Evolutionary conservation across 2,888 invertebrate genomes (phyloP).

Genomic region (Ceratothoa steindachneri): DNA sequence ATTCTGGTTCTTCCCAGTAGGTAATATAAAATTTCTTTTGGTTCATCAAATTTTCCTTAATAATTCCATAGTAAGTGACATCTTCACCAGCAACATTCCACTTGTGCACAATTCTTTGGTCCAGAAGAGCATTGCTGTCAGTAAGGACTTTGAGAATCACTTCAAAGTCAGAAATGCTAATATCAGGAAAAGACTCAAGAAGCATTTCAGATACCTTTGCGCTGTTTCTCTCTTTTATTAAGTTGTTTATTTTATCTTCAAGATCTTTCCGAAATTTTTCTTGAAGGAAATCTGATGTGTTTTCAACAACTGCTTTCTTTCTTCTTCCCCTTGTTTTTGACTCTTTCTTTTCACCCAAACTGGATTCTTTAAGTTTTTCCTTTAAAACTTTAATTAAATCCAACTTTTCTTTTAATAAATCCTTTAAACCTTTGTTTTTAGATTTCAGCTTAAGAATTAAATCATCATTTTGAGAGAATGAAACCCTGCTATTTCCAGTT

Average conservation of each 20-base stretch:
- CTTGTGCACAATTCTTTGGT: constrained; percentile 1
- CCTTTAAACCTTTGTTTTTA: not conserved
- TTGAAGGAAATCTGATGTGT: not conserved
- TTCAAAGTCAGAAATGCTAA: constrained; percentile 2
- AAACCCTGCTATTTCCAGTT: not conserved
- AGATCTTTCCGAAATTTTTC: constrained; percentile 11
- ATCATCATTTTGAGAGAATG: not conserved
- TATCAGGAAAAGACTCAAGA: constrained; percentile 5
- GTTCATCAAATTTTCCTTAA: constrained; percentile 1
- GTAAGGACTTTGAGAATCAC: constrained; percentile 8
- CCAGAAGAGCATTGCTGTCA: constrained; percentile 1
- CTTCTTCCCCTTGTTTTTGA: not conserved
- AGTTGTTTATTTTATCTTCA: not conserved
- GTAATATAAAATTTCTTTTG: constrained; percentile 5
- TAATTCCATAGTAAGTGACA: not conserved
- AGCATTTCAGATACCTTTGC: constrained; percentile 5
- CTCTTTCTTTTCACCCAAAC: not conserved
- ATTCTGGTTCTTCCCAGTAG: not conserved
- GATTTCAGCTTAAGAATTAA: not conserved
- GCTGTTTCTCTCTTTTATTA: not conserved
- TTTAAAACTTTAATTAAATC: not conserved
- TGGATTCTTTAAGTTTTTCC: not conserved
- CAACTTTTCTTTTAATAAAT: not conserved
- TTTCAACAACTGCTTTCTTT: not conserved
- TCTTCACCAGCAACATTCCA: constrained; percentile 11